These are phyloP conservation scores for Percopsis omiscomaycus DNA, from an alignment of 2,797 vertebrate genomes.

Conservation along the genomic window DNA sequence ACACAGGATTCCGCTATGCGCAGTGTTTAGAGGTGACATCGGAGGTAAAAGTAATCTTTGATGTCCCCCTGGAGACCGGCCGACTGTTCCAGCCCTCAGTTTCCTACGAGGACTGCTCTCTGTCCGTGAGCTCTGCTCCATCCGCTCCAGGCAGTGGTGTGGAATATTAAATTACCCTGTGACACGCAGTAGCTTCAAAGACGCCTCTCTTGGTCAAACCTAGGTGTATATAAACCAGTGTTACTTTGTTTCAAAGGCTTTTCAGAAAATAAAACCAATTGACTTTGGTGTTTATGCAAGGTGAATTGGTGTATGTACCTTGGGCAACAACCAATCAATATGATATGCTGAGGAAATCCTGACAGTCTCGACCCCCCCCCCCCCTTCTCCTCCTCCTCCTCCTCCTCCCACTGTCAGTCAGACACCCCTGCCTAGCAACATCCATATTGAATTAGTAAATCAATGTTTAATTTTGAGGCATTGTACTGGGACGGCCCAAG, in stretches of 20 bases:
- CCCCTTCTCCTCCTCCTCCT: no score
- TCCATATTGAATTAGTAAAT: conserved; percentile 4
- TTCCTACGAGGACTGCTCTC: neutral
- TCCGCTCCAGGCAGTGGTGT: neutral
- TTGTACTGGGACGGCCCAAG: neutral
- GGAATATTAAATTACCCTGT: neutral
- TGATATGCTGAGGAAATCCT: neutral
- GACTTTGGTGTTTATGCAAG: no score
- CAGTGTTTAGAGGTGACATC: neutral
- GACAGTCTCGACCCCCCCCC: no score
- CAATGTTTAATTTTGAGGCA: neutral
- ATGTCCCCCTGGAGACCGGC: neutral
- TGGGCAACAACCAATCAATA: conserved; percentile 1
- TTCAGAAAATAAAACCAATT: no score
- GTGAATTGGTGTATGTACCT: no score
- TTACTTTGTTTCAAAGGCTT: no score
- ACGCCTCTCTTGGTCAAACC: neutral
- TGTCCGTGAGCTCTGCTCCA: neutral
- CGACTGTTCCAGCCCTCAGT: neutral
- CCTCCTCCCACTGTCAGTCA: neutral
- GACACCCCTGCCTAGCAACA: conserved; percentile 3
- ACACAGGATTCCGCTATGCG: neutral
- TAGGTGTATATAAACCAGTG: no score
- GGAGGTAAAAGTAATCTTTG: neutral
- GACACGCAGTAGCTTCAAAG: neutral